Base-by-base conservation (phyloP, 2,797 vertebrate genomes). In the Platalea minor region DNA sequence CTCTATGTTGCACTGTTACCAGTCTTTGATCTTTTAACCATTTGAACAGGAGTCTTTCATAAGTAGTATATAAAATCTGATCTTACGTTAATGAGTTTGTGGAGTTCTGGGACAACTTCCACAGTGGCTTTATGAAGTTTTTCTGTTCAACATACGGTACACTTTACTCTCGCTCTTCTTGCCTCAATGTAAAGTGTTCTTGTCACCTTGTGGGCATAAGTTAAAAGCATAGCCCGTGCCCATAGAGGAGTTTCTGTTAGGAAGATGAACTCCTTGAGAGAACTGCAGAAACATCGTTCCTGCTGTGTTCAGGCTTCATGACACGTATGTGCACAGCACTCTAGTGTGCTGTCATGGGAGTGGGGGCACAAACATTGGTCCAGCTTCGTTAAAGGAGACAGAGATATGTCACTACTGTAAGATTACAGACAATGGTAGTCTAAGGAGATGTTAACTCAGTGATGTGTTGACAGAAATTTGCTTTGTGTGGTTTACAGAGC, bases 21-120 rank as follows among this genome's bases (percentile, higher is more conserved):
- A 54, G 57, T 45, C 91, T 97, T 97, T 94, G 54, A 93, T 96
- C 92, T 92, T 89, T 79, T 69, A 95, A 88, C 57, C 46, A 81
- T 88, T 92, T 94, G 79, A 95, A 69, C 73, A 61, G 37, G 23
- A 84, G 43, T 86, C 59, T 90, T 94, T 88, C 10, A 13, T 73
- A 88, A 89, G 79, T 89, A 91, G 76, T 88, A 19, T 9, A 43
- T 91, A 69, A 92, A 94, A 86, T 65, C 69, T 90, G 65, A 65
- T 93, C 89, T 89, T 92, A 76, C 39, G 7, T 80, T 83, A 85
- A 70, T 83, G 89, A 84, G 19, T 78, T 80, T 81, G 29, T 68
- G 29, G 57, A 91, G 53, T 87, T 80, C 82, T 64, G 39, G 80
- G 43, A 35, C 31, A 60, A 8, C 23, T 81, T 93, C 57, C 35